Evolutionary conservation across 2,797 vertebrate genomes (phyloP), one percentile per base, ranked within the genome.

Genomic region (Premnoplex brunnescens): DNA sequence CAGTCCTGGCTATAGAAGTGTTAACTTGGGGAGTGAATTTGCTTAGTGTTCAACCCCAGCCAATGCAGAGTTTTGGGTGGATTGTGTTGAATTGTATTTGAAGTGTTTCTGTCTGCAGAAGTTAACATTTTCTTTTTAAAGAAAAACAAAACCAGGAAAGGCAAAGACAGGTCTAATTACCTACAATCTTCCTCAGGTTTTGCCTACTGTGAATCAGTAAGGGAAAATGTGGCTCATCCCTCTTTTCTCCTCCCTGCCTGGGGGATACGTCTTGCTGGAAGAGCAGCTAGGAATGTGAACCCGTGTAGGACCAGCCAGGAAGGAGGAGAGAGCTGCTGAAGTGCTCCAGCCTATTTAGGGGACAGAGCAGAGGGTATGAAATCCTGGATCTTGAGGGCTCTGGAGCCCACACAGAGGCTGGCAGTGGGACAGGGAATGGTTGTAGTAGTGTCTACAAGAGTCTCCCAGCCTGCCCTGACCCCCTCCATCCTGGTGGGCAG

Each of bases 271-370:
- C 22, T 51, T 39, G 46, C 66, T 68, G 81, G 48, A 37, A 77
- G 79, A 60, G 67, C 44, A 79, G 28, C 0, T 9, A 6, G 43
- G 21, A 34, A 1, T 56, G 46, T 68, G 58, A 26, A 1, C 59
- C 0, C 7, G 0, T 10, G 28, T 15, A 10, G 58, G 44, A 52
- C 15, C 22, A 36, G 49, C 15, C 22, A 36, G 49, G 78, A 54
- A 41, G 71, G 56, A 67, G 51, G 36, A 67, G 41, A 55, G 41
- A 20, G 49, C 23, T 88, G 34, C 73, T 39, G 2, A 23, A 19
- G 43, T 55, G 30, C 43, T 74, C 26, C 76, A 60, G 43, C 43
- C 39, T 74, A 0, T 62, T 28, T 69, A 14, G 55, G 52, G 69
- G 41, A 21, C 17, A 7, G 56, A 72, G 55, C 3, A 26, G 75